Base-by-base conservation (phyloP, 92 coral and sea anemone species). In the Phymanthus crucifer region DNA sequence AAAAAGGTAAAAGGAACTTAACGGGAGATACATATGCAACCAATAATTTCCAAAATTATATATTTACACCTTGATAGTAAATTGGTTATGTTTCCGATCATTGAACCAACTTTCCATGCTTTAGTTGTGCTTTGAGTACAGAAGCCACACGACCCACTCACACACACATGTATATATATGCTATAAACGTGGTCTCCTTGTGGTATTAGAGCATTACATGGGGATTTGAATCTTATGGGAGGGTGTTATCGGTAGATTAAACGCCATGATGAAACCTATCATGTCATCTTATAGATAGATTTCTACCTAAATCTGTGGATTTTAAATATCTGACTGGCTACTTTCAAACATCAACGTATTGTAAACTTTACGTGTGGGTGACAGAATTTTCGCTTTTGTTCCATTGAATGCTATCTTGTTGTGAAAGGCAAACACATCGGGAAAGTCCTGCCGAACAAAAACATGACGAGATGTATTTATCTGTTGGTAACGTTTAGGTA, bases 271-370 rank as follows among this genome's bases (percentile, higher is more conserved):
- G 68, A 61, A 61, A 29, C 68, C 27, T 61, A 61, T 61, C 68
- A 7, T 34, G 33, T 61, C 68, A 61, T 27, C 68, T 61, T 27
- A 61, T 61, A n/a, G 4, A 61, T 61, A 61, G 26, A 61, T 61
- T 27, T 18, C 26, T 18, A 61, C 29, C 68, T 61, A 61, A 61
- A 61, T 27, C 68, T 61, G 29, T 61, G 29, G 68, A 61, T 61
- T 61, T 54, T 14, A 61, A 61, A 61, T 61, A 61, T 61, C 68
- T 61, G 68, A 61, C 68, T 61, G 68, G 29, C 64, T 54, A 19
- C 23, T 54, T 54, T 27, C 3, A 3, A 23, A 19, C 27, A 54
- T 54, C 27, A 54, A 54, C 26, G 16, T 17, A 43, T 43, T 43
- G 48, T 43, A 43, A 43, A 43, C 48, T 54, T 50, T 57, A 21